Base-by-base conservation (phyloP, 2,797 vertebrate species). In the Notolabrus celidotus region DNA sequence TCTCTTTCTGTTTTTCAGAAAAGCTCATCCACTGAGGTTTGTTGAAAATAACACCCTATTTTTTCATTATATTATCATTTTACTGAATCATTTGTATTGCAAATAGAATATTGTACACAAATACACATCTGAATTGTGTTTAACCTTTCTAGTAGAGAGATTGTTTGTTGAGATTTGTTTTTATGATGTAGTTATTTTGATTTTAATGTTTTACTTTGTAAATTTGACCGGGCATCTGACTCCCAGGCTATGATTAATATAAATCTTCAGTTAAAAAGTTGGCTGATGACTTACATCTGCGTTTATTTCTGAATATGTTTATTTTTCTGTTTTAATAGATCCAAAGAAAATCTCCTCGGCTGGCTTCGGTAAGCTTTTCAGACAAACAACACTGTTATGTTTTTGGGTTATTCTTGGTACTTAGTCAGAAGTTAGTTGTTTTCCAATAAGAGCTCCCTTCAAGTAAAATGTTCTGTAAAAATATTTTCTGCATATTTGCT, bases 301-400 rank as follows among this genome's bases (percentile, higher is more conserved):
- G 36, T 7, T 47, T 10, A 15, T 20, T 15, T 31, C 33, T 46
- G 0, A 53, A 17, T 1, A 23, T 43, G 20, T 46, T 22, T 63
- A 12, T 57, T 58, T 2, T 58, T 3, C 2, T 34, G 1, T 59
- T 20, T 67, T 9, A 50, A 23, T 7, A 87, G 86, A 47, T 50
- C 51, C 78, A 52, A 66, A 83, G 88, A 80, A 15, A 0, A 14
- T 90, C 88, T 10, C 4, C 3, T 1, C 73, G 86, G 2, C 71
- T 88, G 71, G 34, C 27, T 14, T 0, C 1, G 60, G 88, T 90
- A 74, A 82, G 73, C 5, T 42, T n/a, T 41, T 50, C 16, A 49
- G 19, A 62, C 58, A 67, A 14, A 10, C 8, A 17, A 27, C 61
- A 19, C 17, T 19, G 17, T 27, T 41, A 0, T 31, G 47, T 53